Evolutionary conservation across 2,888 invertebrate species (phyloP), one percentile per base, ranked within the genome.

Genomic region (Chaetogeoica ovagalla): DNA sequence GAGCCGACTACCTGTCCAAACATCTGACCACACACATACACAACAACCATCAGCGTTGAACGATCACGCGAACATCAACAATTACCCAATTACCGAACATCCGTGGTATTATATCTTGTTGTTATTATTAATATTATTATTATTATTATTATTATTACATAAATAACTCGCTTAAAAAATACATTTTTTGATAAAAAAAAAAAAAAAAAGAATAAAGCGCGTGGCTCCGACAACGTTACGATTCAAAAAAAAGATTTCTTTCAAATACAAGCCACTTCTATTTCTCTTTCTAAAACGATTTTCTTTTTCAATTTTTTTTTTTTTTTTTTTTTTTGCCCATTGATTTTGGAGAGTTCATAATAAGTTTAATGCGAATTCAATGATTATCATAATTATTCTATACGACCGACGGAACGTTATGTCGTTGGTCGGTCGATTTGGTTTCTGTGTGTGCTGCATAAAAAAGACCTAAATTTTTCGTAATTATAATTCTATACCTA

Each of bases 1-100:
- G 95, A 74, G 95, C 95, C 77, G 95, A 95, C 86, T 95, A 95
- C 85, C 90, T 95, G 81, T 94, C 94, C 85, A 95, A 95, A 87
- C 95, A 95, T 87, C 90, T 95, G 84, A 95, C 95, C 83, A 95
- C 95, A 55, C 95, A 95, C 88, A 94, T 94, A 84, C 94, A 94
- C 87, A 82, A 83, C 70, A 82, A 77, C 82, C 77, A 79, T 62
- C 77, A 79, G 19, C 77, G 77, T 3, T 79, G 23, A 79, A 63
- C 62, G 52, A n/a, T n/a, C n/a, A n/a, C 11, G 11, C 3, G 11
- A 13, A 48, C 15, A 13, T 48, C 3, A 48, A 13, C 11, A 13
- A n/a, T n/a, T n/a, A n/a, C n/a, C n/a, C n/a, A n/a, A 48, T 13
- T 43, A 43, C 7, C 48, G 48, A 48, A 48, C 55, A 17, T 21